Base-by-base conservation (phyloP, 1,140 invertebrate species). In the Colletes latitarsis region DNA sequence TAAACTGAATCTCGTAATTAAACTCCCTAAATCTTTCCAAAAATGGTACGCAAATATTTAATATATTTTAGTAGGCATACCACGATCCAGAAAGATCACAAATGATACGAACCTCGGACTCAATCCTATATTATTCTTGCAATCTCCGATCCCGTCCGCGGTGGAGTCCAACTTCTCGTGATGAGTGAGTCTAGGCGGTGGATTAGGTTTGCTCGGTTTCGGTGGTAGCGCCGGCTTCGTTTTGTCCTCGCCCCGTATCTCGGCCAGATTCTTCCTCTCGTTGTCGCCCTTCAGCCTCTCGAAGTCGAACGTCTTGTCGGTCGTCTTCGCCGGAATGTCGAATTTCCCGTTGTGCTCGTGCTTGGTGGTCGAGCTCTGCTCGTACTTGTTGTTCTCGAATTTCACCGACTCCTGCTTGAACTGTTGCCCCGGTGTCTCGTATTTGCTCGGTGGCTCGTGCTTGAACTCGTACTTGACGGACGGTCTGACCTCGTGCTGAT, bases 201-300 rank as follows among this genome's bases (percentile, higher is more conserved):
- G 92, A 84, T 93, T 93, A 4, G 92, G 92, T 64, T 93, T 93
- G 75, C 89, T 91, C 9, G 93, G 92, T 84, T 93, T 93, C 19
- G 92, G 92, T 6, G 93, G 93, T 64, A 93, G 68, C 12, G 92
- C 92, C 1, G 92, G 93, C 73, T 93, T 93, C 55, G 88, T 91
- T 52, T 92, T 92, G 57, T 93, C 91, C 62, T 93, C 92, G 17
- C 55, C 64, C 73, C 89, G 89, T 57, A 81, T 73, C 43, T 93
- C 91, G 5, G 69, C 89, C 15, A 85, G 75, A 39, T 72, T 70
- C 60, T 90, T 90, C 46, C 88, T 89, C 12, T 92, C 90, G 41
- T 69, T 75, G 6, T 90, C 91, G n/a, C 53, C 76, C 66, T 88
- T 91, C 64, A 89, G 67, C 70, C 83, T 88, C 8, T 92, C 91